Percentiles rank a stretch among this genome's conserved stretches.
phyloP scores from a whole-genome alignment of 2,888 invertebrate genomes.

The Lycaena phlaeas region DNA sequence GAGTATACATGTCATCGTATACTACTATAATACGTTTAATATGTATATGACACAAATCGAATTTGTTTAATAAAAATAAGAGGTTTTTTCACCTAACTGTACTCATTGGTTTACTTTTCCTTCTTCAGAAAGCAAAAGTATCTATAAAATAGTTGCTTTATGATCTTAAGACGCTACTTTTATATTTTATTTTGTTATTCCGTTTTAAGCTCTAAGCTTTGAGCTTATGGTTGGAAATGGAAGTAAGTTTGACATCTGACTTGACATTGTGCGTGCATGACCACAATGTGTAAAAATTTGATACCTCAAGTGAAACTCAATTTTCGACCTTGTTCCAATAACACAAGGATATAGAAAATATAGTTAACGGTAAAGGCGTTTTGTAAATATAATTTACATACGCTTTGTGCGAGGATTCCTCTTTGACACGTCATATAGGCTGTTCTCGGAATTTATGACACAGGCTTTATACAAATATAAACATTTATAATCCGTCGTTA shows the following conservation, averaged over 20 bases:
- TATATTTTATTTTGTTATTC: background rate
- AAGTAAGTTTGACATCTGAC: background rate
- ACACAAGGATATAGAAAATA: conserved; percentile 9
- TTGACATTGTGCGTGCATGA: conserved; percentile 5
- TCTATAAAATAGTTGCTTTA: conserved; percentile 3
- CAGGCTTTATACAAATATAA: background rate
- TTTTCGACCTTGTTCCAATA: conserved; percentile 10
- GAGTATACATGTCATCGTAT: too few species aligned
- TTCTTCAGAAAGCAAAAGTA: conserved; percentile 25
- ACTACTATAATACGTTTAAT: too few species aligned
- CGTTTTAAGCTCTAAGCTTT: conserved; percentile 1
- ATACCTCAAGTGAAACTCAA: background rate
- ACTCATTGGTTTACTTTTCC: conserved; percentile 21
- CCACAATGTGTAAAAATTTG: background rate
- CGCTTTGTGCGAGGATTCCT: conserved; percentile 21
- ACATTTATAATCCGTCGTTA: background rate
- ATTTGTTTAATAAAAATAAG: too few species aligned
- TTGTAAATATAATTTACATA: conserved; percentile 16
- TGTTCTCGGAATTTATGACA: conserved; percentile 5
- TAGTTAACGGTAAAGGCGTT: background rate
- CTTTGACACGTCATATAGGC: conserved; percentile 23
- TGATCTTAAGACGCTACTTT: background rate
- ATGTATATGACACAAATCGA: too few species aligned
- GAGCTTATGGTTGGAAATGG: background rate
- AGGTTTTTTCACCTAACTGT: background rate